A percentile compares a stretch with the other conserved stretches of the same genome.
phyloP scores from a whole-genome alignment of 1,140 invertebrate species.

The Pectinophora gossypiella region DNA sequence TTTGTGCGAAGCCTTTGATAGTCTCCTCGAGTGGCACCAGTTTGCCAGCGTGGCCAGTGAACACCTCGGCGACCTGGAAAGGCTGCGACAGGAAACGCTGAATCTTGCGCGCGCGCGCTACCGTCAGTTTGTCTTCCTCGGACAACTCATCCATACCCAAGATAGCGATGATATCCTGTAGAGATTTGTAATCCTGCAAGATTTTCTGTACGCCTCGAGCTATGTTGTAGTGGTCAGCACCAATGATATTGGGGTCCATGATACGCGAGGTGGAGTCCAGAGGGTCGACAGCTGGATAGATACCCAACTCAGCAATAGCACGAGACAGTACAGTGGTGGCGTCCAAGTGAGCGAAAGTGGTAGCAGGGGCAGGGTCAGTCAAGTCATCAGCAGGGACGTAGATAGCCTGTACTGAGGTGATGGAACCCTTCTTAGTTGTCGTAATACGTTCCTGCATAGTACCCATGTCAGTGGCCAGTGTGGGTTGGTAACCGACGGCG shows the following conservation, averaged over 20 bases:
- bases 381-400: slow-evolving; percentile 99
- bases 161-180: slow-evolving; percentile 98
- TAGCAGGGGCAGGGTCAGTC: slow-evolving; percentile 98
- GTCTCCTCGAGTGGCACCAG: slow-evolving; percentile 93
- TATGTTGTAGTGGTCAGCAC: slow-evolving; percentile 94
- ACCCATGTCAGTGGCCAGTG: slow-evolving; percentile 99
- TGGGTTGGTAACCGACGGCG: slow-evolving; percentile 99
- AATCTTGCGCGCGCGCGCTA: slow-evolving; percentile 97
- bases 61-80: slow-evolving; percentile 96
- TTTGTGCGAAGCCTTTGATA: slow-evolving; percentile 87
- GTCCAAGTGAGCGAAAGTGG: slow-evolving; percentile 99
- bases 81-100: slow-evolving; percentile 99
- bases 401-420: slow-evolving; percentile 98
- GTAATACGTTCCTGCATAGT: slow-evolving; percentile 99
- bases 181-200: slow-evolving; percentile 96
- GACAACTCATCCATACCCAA: slow-evolving; percentile 99
- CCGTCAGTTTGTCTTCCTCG: slow-evolving; percentile 98
- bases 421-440: slow-evolving; percentile 98
- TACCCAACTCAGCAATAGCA: slow-evolving; percentile 95
- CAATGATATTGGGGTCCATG: slow-evolving; percentile 98
- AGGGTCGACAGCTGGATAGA: slow-evolving; percentile 99
- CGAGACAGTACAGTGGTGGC: slow-evolving; percentile 98
- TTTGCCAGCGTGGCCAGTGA: slow-evolving; percentile 95
- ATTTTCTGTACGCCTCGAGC: slow-evolving; percentile 99
- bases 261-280: slow-evolving; percentile 99